Conservation (phyloP, 2,888 invertebrate species). For the Hypsopygia costalis region DNA sequence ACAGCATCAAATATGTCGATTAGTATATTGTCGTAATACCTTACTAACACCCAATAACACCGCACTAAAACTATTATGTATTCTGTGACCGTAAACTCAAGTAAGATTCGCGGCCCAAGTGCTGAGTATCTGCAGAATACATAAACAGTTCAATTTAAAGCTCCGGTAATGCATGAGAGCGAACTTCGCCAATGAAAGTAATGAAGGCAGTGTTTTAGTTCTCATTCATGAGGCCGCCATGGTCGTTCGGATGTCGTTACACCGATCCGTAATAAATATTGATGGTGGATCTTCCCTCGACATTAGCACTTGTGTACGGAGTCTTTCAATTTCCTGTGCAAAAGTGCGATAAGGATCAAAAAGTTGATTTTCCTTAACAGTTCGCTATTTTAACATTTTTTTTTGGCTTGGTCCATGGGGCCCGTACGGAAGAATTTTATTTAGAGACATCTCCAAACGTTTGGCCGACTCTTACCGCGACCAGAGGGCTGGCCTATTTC, state of each 20-base stretch:
- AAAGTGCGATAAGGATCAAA: too few species aligned
- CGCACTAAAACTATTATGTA: neutral
- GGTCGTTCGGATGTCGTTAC: constrained; percentile 25
- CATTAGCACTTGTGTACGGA: too few species aligned
- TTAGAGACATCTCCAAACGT: too few species aligned
- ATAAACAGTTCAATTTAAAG: constrained; percentile 56
- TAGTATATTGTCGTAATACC: too few species aligned
- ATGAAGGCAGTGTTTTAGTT: constrained; percentile 39
- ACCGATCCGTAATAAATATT: constrained; percentile 21
- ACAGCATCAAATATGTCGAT: too few species aligned
- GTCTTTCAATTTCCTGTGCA: too few species aligned
- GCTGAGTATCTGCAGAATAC: constrained; percentile 37
- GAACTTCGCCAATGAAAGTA: constrained; percentile 45
- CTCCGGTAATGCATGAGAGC: constrained; percentile 36
- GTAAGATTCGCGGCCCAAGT: constrained; percentile 21
- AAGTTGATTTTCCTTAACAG: too few species aligned
- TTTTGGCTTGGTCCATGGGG: too few species aligned
- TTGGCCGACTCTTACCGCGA: too few species aligned
- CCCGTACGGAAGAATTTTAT: too few species aligned
- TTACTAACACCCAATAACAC: constrained; percentile 12
- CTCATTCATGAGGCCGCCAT: constrained; percentile 36
- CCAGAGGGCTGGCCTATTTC: too few species aligned
- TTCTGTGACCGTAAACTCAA: constrained; percentile 16
- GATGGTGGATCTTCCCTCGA: neutral
- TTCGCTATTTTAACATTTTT: too few species aligned